Evolutionary conservation across 2,797 vertebrate genomes (phyloP), one percentile per base, ranked within the genome.

Genomic region (Acomys russatus): DNA sequence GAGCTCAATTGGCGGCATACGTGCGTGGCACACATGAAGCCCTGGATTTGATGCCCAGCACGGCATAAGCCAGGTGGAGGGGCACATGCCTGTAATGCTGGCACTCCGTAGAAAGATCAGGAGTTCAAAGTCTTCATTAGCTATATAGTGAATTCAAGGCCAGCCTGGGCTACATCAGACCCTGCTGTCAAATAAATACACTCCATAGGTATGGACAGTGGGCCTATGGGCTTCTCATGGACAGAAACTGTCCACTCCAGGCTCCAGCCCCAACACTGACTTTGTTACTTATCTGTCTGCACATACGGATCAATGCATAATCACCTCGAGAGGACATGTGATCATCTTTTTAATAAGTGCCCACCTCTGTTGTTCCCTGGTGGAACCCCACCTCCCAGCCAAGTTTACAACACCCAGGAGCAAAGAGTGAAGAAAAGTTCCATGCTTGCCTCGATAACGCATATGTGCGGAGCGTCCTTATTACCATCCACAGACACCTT

Each of bases 371-470:
- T 56, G 0, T 23, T 83, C 70, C 80, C 80, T 91, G 22, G n/a
- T 68, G 12, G 80, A 76, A 78, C 49, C 70, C 76, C 6, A 56
- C 56, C 61, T 92, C 70, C 61, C 33, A 82, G 71, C 28, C 66
- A 25, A 61, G 9, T 91, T 85, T 63, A 64, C 35, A 4, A 51
- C 33, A 92, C 74, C 71, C 54, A 56, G 44, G 74, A 92, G 38
- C 17, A 25, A 44, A 44, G 82, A 91, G n/a, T 83, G 71, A 86
- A 95, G 64, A 83, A 91, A 90, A 70, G 44, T 86, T 96, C 49
- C 56, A 92, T 85, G 97, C 98, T 98, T 97, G 97, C 99, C 98
- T 99, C 99, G 87, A 99, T 99, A 59, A 99, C 98, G 92, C 99
- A 99, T 82, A 99, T 98, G 71, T 99, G 98, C 61, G 99, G 99